A percentile compares a stretch with the other conserved stretches of the same genome.
phyloP scores from a whole-genome alignment of 1,140 invertebrate species.

The Drosophila serrata region DNA sequence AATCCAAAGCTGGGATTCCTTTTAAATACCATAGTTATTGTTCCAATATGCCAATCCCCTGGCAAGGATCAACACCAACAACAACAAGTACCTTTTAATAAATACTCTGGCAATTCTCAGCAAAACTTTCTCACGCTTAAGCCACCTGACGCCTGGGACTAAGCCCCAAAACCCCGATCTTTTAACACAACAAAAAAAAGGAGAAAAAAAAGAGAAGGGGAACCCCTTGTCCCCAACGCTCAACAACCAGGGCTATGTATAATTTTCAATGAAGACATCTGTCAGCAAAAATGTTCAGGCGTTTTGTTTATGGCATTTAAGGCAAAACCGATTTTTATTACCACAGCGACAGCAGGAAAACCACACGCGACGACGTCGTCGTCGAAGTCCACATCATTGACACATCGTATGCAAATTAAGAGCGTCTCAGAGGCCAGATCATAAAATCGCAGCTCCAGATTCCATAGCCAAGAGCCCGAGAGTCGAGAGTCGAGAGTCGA shows the following conservation, averaged over 20 bases:
- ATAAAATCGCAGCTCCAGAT: conserved; percentile 44
- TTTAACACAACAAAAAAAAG: conserved; percentile 13
- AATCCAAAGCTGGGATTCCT: background rate
- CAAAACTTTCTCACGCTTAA: conserved; percentile 75
- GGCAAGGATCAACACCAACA: background rate
- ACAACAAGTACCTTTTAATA: conserved; percentile 8
- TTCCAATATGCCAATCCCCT: too few relatives aligned
- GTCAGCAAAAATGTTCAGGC: conserved; percentile 83
- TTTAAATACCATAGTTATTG: background rate
- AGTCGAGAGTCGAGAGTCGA: background rate
- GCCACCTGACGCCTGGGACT: conserved; percentile 72
- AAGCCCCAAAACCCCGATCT: conserved; percentile 29
- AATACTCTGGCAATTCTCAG: conserved; percentile 4
- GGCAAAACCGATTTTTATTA: conserved; percentile 84
- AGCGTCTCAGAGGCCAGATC: conserved; percentile 63
- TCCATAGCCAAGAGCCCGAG: conserved; percentile 4
- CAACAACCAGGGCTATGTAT: conserved; percentile 45
- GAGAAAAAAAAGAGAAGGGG: background rate
- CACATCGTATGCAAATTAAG: conserved; percentile 84
- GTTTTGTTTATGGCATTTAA: conserved; percentile 84
- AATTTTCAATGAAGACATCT: conserved; percentile 85
- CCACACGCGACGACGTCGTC: conserved; percentile 72
- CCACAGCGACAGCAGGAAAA: conserved; percentile 68
- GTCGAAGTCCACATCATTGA: conserved; percentile 75
- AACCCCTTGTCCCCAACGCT: conserved; percentile 2